phyloP scores from a whole-genome alignment of 2,888 invertebrate species.

The Phalangium opilio region DNA sequence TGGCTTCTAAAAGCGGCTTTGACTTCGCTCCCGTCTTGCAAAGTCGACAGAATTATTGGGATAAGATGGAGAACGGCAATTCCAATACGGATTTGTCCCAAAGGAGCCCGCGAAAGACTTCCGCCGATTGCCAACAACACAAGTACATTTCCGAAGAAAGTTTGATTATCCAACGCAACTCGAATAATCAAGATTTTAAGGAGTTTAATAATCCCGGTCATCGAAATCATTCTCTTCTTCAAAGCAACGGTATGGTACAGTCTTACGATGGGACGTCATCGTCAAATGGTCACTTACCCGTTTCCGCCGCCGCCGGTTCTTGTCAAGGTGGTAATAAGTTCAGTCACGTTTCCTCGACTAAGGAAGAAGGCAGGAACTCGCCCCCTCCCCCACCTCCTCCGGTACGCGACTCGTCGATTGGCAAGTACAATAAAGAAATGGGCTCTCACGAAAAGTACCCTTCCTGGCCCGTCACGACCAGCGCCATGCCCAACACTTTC shows the following conservation, averaged over 20 bases:
- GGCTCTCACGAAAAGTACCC: constrained; percentile 58
- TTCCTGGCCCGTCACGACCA: constrained; percentile 52
- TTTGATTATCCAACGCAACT: not conserved
- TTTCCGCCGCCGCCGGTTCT: too few species aligned
- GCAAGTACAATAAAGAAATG: constrained; percentile 44
- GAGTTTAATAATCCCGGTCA: too few species aligned
- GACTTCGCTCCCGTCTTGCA: constrained; percentile 19
- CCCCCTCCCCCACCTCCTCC: constrained; percentile 35
- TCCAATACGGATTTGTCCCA: not conserved
- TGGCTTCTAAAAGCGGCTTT: constrained; percentile 19
- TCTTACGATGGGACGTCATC: not conserved
- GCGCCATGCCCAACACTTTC: constrained; percentile 38
- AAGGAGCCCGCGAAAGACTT: not conserved
- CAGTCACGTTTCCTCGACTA: not conserved
- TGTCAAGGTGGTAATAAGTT: not conserved
- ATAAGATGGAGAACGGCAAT: not conserved
- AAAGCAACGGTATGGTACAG: not conserved
- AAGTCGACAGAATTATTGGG: constrained; percentile 10
- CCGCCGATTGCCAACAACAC: not conserved
- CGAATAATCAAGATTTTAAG: not conserved
- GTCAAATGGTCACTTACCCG: too few species aligned
- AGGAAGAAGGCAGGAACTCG: constrained; percentile 6
- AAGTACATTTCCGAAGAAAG: not conserved
- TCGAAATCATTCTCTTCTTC: too few species aligned
- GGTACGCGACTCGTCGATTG: constrained; percentile 49